phyloP scores from a whole-genome alignment of 1,140 invertebrate species.

The Drosophila pseudoananassae region DNA sequence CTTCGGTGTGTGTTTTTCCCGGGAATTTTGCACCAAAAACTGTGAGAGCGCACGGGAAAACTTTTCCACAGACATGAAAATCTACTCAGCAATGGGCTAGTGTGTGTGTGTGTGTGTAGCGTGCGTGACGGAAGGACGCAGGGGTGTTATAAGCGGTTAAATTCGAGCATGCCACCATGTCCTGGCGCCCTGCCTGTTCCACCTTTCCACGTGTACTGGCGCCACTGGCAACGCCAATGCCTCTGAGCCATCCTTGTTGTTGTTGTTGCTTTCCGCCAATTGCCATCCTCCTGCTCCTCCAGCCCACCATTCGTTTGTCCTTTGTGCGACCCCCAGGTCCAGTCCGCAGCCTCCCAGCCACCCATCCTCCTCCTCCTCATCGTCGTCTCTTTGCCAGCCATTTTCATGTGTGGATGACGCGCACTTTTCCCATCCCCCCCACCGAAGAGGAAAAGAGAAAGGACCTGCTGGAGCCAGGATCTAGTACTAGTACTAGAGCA shows the following conservation, averaged over 20 bases:
- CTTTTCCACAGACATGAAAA: constrained; percentile 65
- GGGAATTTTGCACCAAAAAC: constrained; percentile 53
- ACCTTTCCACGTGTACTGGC: constrained; percentile 52
- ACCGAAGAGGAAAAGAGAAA: neutral
- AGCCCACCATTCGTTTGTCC: constrained; percentile 60
- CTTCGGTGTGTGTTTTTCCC: constrained; percentile 22
- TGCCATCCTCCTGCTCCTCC: neutral
- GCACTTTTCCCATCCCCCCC: constrained; percentile 32
- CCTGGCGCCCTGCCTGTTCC: neutral
- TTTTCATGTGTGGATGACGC: constrained; percentile 50
- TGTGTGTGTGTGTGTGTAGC: constrained; percentile 17
- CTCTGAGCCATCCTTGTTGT: constrained; percentile 2
- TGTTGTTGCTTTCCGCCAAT: constrained; percentile 14
- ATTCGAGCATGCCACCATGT: constrained; percentile 47
- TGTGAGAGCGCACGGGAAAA: constrained; percentile 15
- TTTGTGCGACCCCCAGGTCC: constrained; percentile 70
- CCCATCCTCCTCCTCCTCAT: constrained; percentile 15
- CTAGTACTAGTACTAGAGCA: neutral
- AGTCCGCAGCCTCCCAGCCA: constrained; percentile 6
- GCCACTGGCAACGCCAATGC: constrained; percentile 11
- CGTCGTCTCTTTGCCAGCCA: constrained; percentile 41
- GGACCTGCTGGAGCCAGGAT: neutral
- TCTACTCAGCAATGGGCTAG: constrained; percentile 62
- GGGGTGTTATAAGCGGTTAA: constrained; percentile 77
- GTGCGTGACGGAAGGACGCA: constrained; percentile 11